These are phyloP conservation scores for Muricea muricata DNA, from an alignment of 92 coral and sea anemone species.

Conservation along the genomic window DNA sequence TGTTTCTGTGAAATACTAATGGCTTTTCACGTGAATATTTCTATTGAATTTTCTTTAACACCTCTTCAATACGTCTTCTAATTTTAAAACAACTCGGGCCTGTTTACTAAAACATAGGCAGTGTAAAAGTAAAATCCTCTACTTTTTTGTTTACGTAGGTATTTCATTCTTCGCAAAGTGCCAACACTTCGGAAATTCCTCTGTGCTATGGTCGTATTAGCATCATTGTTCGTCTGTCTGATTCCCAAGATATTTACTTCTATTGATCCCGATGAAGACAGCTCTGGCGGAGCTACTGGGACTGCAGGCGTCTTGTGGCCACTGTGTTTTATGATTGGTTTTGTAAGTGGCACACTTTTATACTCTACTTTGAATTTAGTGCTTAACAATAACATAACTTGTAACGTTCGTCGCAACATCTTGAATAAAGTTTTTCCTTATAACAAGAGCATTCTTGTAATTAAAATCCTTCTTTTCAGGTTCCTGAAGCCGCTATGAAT, in stretches of 20 bases:
- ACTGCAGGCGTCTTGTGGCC: slow-evolving; percentile 83
- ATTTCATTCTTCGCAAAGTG: slow-evolving; percentile 42
- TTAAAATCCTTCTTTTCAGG: slow-evolving; percentile 48
- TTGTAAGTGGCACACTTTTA: not conserved
- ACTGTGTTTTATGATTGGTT: slow-evolving; percentile 74
- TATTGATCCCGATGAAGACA: not conserved
- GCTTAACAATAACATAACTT: no score
- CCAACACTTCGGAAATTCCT: slow-evolving; percentile 46
- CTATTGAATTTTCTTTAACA: not conserved
- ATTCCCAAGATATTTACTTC: slow-evolving; percentile 49
- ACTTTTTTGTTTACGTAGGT: slow-evolving; percentile 1
- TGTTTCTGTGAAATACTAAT: no score
- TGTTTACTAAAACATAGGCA: no score
- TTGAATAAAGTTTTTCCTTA: no score
- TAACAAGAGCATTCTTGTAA: no score
- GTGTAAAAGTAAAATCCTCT: no score
- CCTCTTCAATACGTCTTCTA: no score
- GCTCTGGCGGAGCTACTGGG: slow-evolving; percentile 69
- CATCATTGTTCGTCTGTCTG: slow-evolving; percentile 78
- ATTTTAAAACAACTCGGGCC: no score
- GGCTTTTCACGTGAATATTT: no score
- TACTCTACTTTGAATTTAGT: no score
- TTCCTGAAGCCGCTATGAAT: slow-evolving; percentile 79
- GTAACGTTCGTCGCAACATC: no score
- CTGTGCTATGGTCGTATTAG: slow-evolving; percentile 72